A percentile compares a stretch with the other conserved stretches of the same genome.
phyloP scores from a whole-genome alignment of 2,888 invertebrate species.

The Lutraria lutraria region DNA sequence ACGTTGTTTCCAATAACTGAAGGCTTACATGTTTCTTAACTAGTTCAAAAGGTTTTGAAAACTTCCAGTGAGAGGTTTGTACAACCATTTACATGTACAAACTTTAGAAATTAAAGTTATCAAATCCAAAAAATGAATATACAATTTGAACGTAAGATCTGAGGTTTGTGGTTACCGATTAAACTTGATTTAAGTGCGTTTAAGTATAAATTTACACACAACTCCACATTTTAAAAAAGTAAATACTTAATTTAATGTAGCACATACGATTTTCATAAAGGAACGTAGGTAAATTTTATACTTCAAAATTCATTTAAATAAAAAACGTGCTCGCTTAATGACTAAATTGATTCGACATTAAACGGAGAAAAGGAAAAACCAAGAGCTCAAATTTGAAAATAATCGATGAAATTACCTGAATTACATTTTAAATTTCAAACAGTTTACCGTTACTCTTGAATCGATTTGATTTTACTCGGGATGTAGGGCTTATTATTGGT shows the following conservation, averaged over 20 bases:
- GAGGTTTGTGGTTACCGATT: neutral
- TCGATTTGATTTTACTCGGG: conserved; percentile 3
- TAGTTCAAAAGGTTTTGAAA: too few relatives aligned
- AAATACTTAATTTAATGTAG: conserved; percentile 13
- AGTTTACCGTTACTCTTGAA: conserved; percentile 23
- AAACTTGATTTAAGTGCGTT: neutral
- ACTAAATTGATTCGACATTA: conserved; percentile 21
- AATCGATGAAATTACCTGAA: conserved; percentile 18
- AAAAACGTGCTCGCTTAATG: conserved; percentile 11
- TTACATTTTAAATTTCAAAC: conserved; percentile 12
- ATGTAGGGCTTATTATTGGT: neutral
- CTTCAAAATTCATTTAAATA: neutral
- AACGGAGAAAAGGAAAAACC: conserved; percentile 4
- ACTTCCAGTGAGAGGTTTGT: too few relatives aligned
- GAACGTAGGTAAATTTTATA: neutral
- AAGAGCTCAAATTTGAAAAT: conserved; percentile 21
- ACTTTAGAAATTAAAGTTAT: too few relatives aligned
- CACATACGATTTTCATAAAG: neutral
- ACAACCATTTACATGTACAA: too few relatives aligned
- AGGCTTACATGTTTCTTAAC: too few relatives aligned
- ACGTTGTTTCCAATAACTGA: too few relatives aligned
- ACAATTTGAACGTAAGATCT: neutral
- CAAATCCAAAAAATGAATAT: too few relatives aligned
- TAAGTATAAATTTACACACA: conserved; percentile 3
- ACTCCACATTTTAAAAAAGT: neutral